These are phyloP conservation scores for Heliconius melpomene DNA, from an alignment of 1,140 invertebrate genomes.

Conservation along the genomic window DNA sequence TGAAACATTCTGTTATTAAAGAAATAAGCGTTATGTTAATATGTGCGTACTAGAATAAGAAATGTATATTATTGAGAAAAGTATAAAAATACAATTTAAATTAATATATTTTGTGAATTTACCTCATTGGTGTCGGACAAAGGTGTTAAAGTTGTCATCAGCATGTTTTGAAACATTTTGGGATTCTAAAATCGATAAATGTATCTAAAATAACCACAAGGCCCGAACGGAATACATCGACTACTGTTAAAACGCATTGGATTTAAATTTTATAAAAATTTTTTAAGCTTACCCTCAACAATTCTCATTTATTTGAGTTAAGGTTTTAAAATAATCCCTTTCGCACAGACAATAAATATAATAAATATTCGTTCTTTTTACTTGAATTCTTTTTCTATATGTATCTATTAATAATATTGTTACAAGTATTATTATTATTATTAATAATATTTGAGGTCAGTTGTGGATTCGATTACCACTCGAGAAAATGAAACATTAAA, in stretches of 20 bases:
- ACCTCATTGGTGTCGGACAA: slow-evolving; percentile 55
- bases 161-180: slow-evolving; percentile 56
- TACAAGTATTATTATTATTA: too few relatives aligned
- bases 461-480: too few relatives aligned
- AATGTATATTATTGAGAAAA: not conserved
- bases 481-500: too few relatives aligned
- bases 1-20: slow-evolving; percentile 13
- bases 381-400: too few relatives aligned
- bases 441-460: too few relatives aligned
- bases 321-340: not conserved
- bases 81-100: not conserved
- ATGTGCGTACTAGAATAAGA: not conserved
- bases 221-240: slow-evolving; percentile 6
- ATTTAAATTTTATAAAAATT: not conserved
- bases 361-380: not conserved
- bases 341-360: not conserved
- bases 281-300: not conserved
- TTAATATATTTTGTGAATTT: slow-evolving; percentile 26
- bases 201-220: not conserved
- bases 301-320: not conserved
- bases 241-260: not conserved
- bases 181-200: not conserved
- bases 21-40: not conserved
- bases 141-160: slow-evolving; percentile 50
- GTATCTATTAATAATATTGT: too few relatives aligned